Evolutionary conservation across 1,140 invertebrate genomes (phyloP).

Genomic region (Lordiphosa stackelbergi): DNA sequence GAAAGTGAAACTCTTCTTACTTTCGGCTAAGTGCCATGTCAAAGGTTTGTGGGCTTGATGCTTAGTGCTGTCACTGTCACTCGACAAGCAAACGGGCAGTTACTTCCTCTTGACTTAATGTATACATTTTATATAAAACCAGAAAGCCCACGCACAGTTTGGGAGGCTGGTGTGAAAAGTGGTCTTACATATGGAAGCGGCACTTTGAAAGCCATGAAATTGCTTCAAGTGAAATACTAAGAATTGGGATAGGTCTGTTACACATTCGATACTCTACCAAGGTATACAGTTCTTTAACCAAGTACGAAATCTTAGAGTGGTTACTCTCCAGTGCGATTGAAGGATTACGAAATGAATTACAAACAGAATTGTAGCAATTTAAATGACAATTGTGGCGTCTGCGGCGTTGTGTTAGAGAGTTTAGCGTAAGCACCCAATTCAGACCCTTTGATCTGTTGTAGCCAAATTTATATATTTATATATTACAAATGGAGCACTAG

Average conservation of each 20-base stretch:
- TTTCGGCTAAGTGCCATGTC: constrained; percentile 37
- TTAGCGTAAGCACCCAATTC: too few species aligned
- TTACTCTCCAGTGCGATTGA: too few species aligned
- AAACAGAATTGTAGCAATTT: too few species aligned
- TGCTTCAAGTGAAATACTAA: neutral
- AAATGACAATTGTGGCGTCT: too few species aligned
- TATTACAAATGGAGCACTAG: too few species aligned
- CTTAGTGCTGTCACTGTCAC: constrained; percentile 1
- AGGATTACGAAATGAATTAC: too few species aligned
- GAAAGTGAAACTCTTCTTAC: constrained; percentile 70
- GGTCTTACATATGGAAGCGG: constrained; percentile 19
- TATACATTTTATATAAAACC: neutral
- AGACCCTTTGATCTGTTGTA: too few species aligned
- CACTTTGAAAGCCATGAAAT: constrained; percentile 5
- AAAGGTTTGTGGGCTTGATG: constrained; percentile 35
- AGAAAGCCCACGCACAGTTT: constrained; percentile 15
- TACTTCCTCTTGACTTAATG: constrained; percentile 3
- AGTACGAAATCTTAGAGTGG: too few species aligned
- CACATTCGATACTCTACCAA: too few species aligned
- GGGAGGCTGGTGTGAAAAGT: constrained; percentile 13
- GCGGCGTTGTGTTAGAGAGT: too few species aligned
- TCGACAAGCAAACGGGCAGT: neutral
- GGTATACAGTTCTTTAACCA: too few species aligned
- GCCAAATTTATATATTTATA: too few species aligned
- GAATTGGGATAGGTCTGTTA: constrained; percentile 21